A percentile compares a stretch with the other conserved stretches of the same genome.
Conservation (phyloP, 2,888 invertebrate species). For the Acronicta alni region DNA sequence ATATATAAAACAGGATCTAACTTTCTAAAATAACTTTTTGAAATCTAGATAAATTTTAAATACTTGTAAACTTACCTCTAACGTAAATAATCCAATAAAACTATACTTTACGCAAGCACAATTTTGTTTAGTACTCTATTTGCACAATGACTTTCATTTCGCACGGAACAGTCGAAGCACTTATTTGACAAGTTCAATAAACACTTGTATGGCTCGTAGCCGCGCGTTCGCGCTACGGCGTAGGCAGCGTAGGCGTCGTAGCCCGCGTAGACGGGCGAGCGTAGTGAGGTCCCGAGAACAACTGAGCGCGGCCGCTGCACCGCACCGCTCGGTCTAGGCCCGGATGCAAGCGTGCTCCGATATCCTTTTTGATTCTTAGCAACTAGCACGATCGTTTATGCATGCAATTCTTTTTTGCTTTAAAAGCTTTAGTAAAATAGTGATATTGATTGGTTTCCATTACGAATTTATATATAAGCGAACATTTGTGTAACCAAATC, state of each 20-base stretch:
- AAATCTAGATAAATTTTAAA: not conserved
- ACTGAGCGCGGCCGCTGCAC: constrained; percentile 73
- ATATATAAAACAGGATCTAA: constrained; percentile 17
- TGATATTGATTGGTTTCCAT: not conserved
- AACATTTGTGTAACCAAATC: not conserved
- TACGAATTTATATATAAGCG: not conserved
- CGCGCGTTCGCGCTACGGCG: constrained; percentile 58
- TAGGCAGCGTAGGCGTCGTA: constrained; percentile 57
- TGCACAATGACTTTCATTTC: constrained; percentile 44
- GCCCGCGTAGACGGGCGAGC: constrained; percentile 60
- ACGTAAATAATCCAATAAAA: constrained; percentile 50
- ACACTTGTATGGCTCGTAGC: constrained; percentile 59
- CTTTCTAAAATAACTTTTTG: constrained; percentile 27
- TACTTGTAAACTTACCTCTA: constrained; percentile 44
- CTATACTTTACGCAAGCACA: constrained; percentile 43
- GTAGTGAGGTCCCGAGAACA: constrained; percentile 67
- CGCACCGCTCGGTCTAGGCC: constrained; percentile 62
- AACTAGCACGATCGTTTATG: constrained; percentile 49
- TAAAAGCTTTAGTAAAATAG: constrained; percentile 7
- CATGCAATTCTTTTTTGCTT: constrained; percentile 27
- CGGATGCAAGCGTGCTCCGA: constrained; percentile 62
- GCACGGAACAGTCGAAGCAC: constrained; percentile 53
- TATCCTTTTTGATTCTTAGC: constrained; percentile 64
- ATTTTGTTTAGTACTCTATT: constrained; percentile 39
- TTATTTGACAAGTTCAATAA: constrained; percentile 58